Percentiles rank a stretch among this genome's conserved stretches.
Conservation (phyloP, 2,113 vertebrate species). For the Solea senegalensis region DNA sequence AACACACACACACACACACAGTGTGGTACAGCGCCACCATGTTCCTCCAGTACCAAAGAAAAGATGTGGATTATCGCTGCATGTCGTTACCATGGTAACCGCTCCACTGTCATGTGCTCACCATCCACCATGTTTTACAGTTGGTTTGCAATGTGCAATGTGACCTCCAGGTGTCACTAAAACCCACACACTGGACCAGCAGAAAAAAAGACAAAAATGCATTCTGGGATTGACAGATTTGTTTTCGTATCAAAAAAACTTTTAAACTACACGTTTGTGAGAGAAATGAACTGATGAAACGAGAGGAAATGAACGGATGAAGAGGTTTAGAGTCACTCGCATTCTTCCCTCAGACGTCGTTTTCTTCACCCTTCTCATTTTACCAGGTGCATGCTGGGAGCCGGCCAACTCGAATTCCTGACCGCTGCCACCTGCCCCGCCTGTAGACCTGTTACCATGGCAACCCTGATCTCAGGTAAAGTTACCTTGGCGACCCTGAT, state of each 20-base stretch:
- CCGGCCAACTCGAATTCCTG: slow-evolving; percentile 56
- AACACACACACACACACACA: background rate
- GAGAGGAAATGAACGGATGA: too few relatives aligned
- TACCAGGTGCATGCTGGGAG: slow-evolving; percentile 52
- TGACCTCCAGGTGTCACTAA: too few relatives aligned
- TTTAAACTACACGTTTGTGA: too few relatives aligned
- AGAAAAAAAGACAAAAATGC: too few relatives aligned
- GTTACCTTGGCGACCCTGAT: slow-evolving; percentile 10
- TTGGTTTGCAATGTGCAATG: too few relatives aligned
- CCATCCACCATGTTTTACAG: too few relatives aligned
- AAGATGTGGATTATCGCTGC: too few relatives aligned
- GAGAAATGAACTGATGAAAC: too few relatives aligned
- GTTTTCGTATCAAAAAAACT: too few relatives aligned
- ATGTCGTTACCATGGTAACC: too few relatives aligned
- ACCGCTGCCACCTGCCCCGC: background rate
- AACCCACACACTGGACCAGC: too few relatives aligned
- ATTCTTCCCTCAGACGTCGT: slow-evolving; percentile 12
- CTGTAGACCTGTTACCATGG: slow-evolving; percentile 19
- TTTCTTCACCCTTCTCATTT: slow-evolving; percentile 45
- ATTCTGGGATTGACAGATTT: too few relatives aligned
- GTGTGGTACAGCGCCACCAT: background rate
- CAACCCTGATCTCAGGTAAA: slow-evolving; percentile 3
- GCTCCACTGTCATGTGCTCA: background rate
- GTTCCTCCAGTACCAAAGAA: background rate
- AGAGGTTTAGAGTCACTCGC: background rate